Conservation (phyloP, 2,113 vertebrate species). For the Saguinus imperator region DNA sequence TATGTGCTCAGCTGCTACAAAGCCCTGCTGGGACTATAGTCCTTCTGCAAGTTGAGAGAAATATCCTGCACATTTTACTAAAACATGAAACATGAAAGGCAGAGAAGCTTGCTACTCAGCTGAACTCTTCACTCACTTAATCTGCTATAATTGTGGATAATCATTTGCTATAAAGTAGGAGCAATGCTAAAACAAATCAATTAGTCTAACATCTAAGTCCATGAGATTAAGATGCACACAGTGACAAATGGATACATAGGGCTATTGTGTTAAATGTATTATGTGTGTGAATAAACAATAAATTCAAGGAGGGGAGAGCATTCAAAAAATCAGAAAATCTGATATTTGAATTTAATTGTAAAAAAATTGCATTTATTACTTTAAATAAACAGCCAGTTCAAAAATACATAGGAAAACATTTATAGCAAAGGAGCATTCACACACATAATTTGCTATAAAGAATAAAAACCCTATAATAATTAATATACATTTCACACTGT, state of each 20-base stretch:
- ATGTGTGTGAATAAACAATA: conserved; percentile 13
- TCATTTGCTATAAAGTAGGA: conserved; percentile 9
- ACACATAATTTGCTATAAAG: neutral
- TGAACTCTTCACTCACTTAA: neutral
- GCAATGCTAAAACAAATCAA: conserved; percentile 54
- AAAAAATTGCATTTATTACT: neutral
- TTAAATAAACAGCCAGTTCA: neutral
- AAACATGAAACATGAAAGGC: neutral
- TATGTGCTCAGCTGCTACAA: neutral
- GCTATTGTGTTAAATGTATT: conserved; percentile 35
- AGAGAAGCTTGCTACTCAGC: neutral
- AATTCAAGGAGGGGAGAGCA: neutral
- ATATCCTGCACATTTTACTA: neutral
- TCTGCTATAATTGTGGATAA: conserved; percentile 49
- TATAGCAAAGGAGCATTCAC: neutral
- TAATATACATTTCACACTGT: fast-evolving
- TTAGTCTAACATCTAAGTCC: conserved; percentile 51
- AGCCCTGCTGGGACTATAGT: neutral
- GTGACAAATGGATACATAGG: conserved; percentile 21
- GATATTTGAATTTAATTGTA: conserved; percentile 5
- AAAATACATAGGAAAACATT: neutral
- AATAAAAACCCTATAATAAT: neutral
- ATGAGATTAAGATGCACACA: conserved; percentile 29
- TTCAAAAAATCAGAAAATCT: neutral
- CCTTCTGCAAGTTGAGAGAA: neutral